These are phyloP conservation scores for Idaea straminata DNA, from an alignment of 2,888 invertebrate species.

Conservation along the genomic window DNA sequence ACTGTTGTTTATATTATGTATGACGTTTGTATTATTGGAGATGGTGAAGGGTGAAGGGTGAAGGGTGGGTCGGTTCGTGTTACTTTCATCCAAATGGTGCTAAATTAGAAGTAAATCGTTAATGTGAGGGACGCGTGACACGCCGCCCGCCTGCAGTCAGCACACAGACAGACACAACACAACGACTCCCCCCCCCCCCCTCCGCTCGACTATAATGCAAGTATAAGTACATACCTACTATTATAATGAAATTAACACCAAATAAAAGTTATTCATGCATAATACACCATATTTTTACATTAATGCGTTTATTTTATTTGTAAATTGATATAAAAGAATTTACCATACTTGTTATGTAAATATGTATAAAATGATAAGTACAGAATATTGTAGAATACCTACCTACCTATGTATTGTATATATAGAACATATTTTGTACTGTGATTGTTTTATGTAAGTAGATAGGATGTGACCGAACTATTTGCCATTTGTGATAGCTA, in stretches of 20 bases:
- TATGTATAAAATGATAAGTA: constrained; percentile 2
- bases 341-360: neutral
- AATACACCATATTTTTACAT: neutral
- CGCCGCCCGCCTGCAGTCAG: constrained; percentile 16
- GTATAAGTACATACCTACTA: neutral
- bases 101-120: constrained; percentile 47
- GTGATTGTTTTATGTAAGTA: neutral
- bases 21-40: constrained; percentile 66
- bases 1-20: constrained; percentile 63
- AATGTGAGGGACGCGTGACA: constrained; percentile 22
- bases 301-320: too few species aligned
- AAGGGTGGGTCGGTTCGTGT: constrained; percentile 38
- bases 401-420: constrained; percentile 14
- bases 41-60: constrained; percentile 13
- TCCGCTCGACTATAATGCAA: neutral
- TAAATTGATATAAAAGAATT: neutral
- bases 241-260: neutral
- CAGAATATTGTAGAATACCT: constrained; percentile 5
- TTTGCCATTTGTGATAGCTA: constrained; percentile 30
- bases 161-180: neutral
- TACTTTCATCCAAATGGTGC: constrained; percentile 68
- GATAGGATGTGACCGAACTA: constrained; percentile 17
- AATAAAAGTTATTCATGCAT: neutral
- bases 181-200: neutral
- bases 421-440: neutral